Evolutionary conservation across 2,113 vertebrate species (phyloP).

Genomic region (Pipa parva): DNA sequence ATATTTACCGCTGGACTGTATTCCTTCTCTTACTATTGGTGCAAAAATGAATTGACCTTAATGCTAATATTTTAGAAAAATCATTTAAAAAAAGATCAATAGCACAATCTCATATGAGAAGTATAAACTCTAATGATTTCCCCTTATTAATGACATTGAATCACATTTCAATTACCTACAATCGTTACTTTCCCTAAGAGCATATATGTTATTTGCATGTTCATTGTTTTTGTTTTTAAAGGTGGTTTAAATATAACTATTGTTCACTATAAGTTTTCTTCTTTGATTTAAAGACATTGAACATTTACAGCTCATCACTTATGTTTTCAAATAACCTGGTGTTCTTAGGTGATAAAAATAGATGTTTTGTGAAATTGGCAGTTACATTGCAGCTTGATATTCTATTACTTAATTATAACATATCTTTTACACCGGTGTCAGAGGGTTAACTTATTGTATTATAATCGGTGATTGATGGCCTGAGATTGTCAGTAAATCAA

Average conservation of each 20-base stretch:
- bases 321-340: not conserved
- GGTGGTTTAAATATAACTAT: no score
- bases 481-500: no score
- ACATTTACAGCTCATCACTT: not conserved
- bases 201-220: not conserved
- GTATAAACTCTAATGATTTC: not conserved
- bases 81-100: slow-evolving; percentile 8
- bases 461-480: no score
- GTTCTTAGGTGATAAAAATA: no score
- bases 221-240: not conserved
- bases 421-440: no score
- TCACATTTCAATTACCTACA: slow-evolving; percentile 3
- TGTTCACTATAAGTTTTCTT: no score
- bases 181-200: slow-evolving; percentile 1
- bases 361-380: no score
- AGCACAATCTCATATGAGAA: slow-evolving; percentile 1
- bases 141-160: not conserved
- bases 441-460: no score
- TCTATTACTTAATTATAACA: no score
- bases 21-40: not conserved
- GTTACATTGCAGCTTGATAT: no score
- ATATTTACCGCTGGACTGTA: no score
- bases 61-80: slow-evolving; percentile 18
- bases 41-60: slow-evolving; percentile 4
- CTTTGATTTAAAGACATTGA: no score